Conservation (phyloP, 2,797 vertebrate species). For the Premnoplex brunnescens region DNA sequence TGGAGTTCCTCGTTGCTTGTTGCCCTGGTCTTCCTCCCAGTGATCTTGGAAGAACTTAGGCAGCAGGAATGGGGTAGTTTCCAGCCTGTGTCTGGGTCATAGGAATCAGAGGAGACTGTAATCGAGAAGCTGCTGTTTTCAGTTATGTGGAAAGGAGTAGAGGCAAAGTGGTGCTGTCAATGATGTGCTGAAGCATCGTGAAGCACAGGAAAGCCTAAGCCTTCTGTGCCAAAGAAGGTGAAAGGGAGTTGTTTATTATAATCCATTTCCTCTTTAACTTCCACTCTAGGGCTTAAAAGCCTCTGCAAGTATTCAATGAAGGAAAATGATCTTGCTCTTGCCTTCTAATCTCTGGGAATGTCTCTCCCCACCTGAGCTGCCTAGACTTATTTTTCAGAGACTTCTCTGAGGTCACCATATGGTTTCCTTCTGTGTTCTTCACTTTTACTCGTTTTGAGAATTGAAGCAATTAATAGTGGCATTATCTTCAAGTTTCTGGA, state of each 20-base stretch:
- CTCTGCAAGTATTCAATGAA: neutral
- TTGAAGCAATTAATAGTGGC: neutral
- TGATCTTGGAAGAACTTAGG: neutral
- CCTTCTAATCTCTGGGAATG: neutral
- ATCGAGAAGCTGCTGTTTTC: conserved; percentile 2
- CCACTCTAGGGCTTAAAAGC: neutral
- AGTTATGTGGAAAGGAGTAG: neutral
- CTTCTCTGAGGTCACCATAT: conserved; percentile 27
- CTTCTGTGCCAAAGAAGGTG: neutral
- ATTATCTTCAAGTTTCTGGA: conserved; percentile 9
- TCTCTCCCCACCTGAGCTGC: neutral
- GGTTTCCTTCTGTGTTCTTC: conserved; percentile 41
- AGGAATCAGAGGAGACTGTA: neutral
- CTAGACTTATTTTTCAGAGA: neutral
- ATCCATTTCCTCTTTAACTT: conserved; percentile 26
- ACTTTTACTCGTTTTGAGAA: neutral
- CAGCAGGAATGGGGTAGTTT: neutral
- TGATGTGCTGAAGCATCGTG: neutral
- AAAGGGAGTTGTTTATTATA: conserved; percentile 28
- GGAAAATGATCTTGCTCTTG: neutral
- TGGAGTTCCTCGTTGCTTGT: neutral
- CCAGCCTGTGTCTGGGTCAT: neutral
- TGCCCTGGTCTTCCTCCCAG: neutral
- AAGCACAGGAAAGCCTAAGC: neutral
- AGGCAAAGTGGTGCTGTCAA: neutral